Percentiles rank a stretch among this genome's conserved stretches.
Conservation (phyloP, 2,888 invertebrate species). For the Aleiodes testaceus region DNA sequence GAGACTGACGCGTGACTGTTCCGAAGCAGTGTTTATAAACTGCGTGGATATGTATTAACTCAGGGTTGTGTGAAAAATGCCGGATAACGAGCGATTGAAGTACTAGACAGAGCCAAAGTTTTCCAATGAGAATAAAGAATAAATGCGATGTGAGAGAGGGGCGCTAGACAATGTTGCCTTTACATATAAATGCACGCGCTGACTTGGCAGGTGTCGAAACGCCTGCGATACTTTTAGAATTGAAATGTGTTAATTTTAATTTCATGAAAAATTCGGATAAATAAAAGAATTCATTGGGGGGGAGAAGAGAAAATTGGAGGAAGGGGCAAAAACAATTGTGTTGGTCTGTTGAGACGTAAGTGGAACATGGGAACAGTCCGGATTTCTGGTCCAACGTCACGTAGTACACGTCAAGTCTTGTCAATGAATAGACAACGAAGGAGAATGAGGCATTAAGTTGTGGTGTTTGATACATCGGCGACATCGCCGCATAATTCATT, state of each 20-base stretch:
- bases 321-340: conserved; percentile 53
- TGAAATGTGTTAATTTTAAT: conserved; percentile 18
- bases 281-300: neutral
- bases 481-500: conserved; percentile 71
- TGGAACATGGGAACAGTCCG: conserved; percentile 70
- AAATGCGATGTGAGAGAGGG: neutral
- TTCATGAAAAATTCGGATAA: neutral
- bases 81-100: conserved; percentile 24
- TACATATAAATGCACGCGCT: neutral
- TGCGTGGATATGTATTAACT: conserved; percentile 27
- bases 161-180: conserved; percentile 6
- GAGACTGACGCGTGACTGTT: conserved; percentile 37
- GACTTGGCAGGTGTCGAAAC: conserved; percentile 52
- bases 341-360: conserved; percentile 62
- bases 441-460: conserved; percentile 70
- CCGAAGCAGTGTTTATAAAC: conserved; percentile 31
- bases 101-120: conserved; percentile 15
- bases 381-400: conserved; percentile 70
- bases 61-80: conserved; percentile 1
- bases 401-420: conserved; percentile 67
- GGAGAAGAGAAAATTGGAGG: conserved; percentile 28
- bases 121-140: conserved; percentile 13
- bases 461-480: conserved; percentile 70
- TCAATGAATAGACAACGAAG: conserved; percentile 72
- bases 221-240: conserved; percentile 40